Evolutionary conservation across 2,888 invertebrate genomes (phyloP), one percentile per base, ranked within the genome.

Genomic region (Carterocephalus palaemon): DNA sequence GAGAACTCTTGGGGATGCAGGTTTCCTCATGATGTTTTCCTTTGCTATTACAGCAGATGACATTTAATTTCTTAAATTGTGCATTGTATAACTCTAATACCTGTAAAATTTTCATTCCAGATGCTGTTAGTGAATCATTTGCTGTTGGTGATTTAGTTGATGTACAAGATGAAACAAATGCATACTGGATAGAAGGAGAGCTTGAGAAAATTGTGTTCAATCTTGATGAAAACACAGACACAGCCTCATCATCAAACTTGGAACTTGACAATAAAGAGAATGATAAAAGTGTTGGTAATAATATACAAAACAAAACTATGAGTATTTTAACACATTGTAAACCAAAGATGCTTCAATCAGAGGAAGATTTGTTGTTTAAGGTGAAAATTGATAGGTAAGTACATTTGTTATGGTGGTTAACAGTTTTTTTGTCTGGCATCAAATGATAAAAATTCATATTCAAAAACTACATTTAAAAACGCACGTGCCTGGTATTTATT

Each of bases 171-270:
- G 62, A 68, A n/a, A 81, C 85, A 36, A 79, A 87, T 59, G 93
- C 93, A 4, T 90, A 91, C 4, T 95, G 94, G 94, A 90, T 90
- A 70, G 94, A 94, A 75, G 93, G 90, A 0, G 88, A 85, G 62
- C 86, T 92, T 50, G 54, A 80, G 1, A 81, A 85, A 54, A 90
- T 92, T 53, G 83, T 88, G 0, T 63, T 68, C 17, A 71, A 84
- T 36, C 78, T 80, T 2, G 36, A 56, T 16, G 41, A n/a, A n/a
- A n/a, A n/a, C 50, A 33, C 26, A 38, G 13, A 8, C 13, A 8
- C 3, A 36, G 40, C 22, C 3, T 13, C 33, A 19, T 42, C 1
- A 19, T 17, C 17, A 39, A 49, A 22, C n/a, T n/a, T n/a, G n/a
- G n/a, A n/a, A n/a, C n/a, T n/a, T 22, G 37, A 39, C 9, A 46